Conservation (phyloP, 2,797 vertebrate species). For the Calcarius lapponicus region DNA sequence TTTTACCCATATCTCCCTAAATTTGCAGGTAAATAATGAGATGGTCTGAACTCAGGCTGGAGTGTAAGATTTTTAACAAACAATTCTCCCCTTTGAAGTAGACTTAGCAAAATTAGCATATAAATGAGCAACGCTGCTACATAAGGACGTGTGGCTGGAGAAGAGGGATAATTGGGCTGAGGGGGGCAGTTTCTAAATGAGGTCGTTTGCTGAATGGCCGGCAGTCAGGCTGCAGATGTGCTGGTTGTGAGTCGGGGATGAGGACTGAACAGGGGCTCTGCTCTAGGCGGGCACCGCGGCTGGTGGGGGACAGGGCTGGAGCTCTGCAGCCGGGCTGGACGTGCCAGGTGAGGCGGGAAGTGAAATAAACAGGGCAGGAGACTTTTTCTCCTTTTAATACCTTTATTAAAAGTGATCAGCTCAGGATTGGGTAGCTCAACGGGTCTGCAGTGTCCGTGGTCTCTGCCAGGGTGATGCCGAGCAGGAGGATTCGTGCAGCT, state of each 20-base stretch:
- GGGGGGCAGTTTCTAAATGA: slow-evolving; percentile 27
- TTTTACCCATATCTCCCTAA: slow-evolving; percentile 66
- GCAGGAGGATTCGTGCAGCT: too few relatives aligned
- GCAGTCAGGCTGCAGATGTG: neutral
- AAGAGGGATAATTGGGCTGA: slow-evolving; percentile 44
- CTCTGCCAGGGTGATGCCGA: too few relatives aligned
- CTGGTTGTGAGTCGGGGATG: rapidly evolving
- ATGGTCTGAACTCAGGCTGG: slow-evolving; percentile 59
- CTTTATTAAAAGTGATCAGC: too few relatives aligned
- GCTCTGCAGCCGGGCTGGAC: neutral
- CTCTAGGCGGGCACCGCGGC: rapidly evolving
- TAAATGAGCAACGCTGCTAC: slow-evolving; percentile 59
- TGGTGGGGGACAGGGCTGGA: rapidly evolving
- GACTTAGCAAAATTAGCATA: slow-evolving; percentile 71
- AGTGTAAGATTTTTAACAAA: slow-evolving; percentile 71
- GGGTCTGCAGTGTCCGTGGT: too few relatives aligned
- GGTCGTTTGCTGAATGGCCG: neutral
- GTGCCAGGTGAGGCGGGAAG: too few relatives aligned
- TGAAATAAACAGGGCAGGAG: too few relatives aligned
- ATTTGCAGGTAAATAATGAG: slow-evolving; percentile 77
- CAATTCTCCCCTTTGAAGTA: slow-evolving; percentile 74
- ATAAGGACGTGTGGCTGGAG: slow-evolving; percentile 1
- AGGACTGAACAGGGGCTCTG: neutral
- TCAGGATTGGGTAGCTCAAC: too few relatives aligned
- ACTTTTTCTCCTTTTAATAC: too few relatives aligned